A percentile compares a stretch with the other conserved stretches of the same genome.
Conservation (phyloP, 1,140 invertebrate genomes). For the Solenopsis invicta region DNA sequence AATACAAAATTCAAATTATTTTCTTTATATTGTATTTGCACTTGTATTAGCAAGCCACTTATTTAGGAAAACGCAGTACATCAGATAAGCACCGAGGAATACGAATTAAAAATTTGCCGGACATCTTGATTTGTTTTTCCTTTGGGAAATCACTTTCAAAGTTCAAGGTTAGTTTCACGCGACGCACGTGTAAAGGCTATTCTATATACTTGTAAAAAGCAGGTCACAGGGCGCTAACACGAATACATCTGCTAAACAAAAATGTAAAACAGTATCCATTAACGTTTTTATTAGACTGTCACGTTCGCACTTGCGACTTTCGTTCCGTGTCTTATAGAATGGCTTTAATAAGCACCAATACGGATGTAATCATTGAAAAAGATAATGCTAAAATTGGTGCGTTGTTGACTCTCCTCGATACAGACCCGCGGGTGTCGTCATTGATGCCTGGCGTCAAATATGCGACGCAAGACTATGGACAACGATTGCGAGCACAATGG, state of each 20-base stretch:
- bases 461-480: constrained; percentile 61
- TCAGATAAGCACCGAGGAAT: too few relatives aligned
- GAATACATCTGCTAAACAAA: too few relatives aligned
- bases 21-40: too few relatives aligned
- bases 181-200: not conserved
- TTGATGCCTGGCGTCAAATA: constrained; percentile 67
- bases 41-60: not conserved
- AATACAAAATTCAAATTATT: too few relatives aligned
- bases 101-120: not conserved
- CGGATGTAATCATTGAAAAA: constrained; percentile 40
- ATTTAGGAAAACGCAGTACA: not conserved
- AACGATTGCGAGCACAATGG: constrained; percentile 75
- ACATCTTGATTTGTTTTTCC: not conserved
- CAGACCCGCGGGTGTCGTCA: constrained; percentile 74
- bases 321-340: too few relatives aligned
- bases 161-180: not conserved
- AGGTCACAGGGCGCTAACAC: too few relatives aligned
- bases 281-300: too few relatives aligned
- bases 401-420: not conserved
- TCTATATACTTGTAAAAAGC: too few relatives aligned
- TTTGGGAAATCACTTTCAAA: not conserved
- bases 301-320: too few relatives aligned
- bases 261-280: too few relatives aligned
- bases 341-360: not conserved
- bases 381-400: not conserved